Base-by-base conservation (phyloP, 2,888 invertebrate species). In the Drosophila maculinotata region DNA sequence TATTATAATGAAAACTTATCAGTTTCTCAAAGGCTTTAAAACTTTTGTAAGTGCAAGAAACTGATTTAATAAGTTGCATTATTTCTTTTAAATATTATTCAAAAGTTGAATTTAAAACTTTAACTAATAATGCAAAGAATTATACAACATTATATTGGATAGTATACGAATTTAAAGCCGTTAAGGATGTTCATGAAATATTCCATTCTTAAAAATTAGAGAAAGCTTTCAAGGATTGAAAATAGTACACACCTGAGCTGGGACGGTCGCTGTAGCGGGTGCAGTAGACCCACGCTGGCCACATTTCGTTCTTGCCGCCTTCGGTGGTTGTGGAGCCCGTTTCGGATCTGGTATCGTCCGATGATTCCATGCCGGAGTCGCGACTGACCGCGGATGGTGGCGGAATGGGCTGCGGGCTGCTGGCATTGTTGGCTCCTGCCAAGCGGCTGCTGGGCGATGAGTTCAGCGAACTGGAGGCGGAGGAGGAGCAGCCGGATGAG, bases 281-380 rank as follows among this genome's bases (percentile, higher is more conserved):
- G 92, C 99, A 99, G 92, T 97, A 99, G 41, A 99, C 97, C 99
- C 99, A 99, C 26, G 99, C 98, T 0, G 99, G 99, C 97, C 97
- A 98, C 88, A 96, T 91, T 58, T 90, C 90, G 86, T 79, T 92
- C 75, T 83, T 92, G 58, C 90, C 90, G 48, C 90, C 90, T 8
- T 91, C 91, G 41, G 91, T 91, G 31, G 91, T 90, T 0, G 91
- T 91, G 25, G 91, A 91, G 20, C 91, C 91, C 20, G 89, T 89
- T 38, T 92, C 92, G 30, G 92, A 92, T 66, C 91, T 89, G 2
- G 92, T 90, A 58, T 92, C 92, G 59, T 92, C 92, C 2, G 92
- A 91, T 39, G 91, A 91, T 56, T 91, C 92, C 92, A 92, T 91
- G 44, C 91, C 92, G 3, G 92, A 92, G 45, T 92, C 91, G 0